Conservation (phyloP, 2,888 invertebrate species). For the Chamaedrilus cognettii region DNA sequence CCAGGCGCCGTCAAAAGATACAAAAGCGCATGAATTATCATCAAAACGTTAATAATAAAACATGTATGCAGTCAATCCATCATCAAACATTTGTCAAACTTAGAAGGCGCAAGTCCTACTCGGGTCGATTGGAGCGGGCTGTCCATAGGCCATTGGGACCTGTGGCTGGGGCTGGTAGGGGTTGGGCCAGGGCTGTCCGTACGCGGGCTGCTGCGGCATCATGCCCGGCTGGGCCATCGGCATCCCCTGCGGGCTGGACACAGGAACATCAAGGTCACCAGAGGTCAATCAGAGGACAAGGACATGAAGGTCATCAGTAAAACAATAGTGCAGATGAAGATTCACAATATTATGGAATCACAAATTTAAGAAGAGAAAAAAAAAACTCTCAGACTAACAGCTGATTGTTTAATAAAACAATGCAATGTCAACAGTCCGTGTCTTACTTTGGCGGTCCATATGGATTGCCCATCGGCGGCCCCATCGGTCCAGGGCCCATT, state of each 20-base stretch:
- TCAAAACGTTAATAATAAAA: no score
- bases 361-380: no score
- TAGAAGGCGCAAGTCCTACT: no score
- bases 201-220: slow-evolving; percentile 21
- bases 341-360: background rate
- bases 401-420: no score
- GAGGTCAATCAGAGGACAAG: no score
- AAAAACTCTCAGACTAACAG: background rate
- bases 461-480: slow-evolving; percentile 8
- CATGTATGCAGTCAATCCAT: no score
- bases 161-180: slow-evolving; percentile 16
- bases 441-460: slow-evolving; percentile 18
- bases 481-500: slow-evolving; percentile 10
- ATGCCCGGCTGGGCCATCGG: slow-evolving; percentile 19
- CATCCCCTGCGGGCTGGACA: slow-evolving; percentile 1
- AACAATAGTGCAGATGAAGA: no score
- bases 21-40: no score
- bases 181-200: slow-evolving; percentile 14
- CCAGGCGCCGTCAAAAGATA: no score
- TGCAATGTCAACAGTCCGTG: background rate
- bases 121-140: slow-evolving; percentile 12
- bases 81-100: no score
- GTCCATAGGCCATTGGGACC: slow-evolving; percentile 1
- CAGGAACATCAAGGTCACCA: no score
- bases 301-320: no score